Conservation (phyloP, 2,797 vertebrate genomes). For the Syngnathus rostellatus region DNA sequence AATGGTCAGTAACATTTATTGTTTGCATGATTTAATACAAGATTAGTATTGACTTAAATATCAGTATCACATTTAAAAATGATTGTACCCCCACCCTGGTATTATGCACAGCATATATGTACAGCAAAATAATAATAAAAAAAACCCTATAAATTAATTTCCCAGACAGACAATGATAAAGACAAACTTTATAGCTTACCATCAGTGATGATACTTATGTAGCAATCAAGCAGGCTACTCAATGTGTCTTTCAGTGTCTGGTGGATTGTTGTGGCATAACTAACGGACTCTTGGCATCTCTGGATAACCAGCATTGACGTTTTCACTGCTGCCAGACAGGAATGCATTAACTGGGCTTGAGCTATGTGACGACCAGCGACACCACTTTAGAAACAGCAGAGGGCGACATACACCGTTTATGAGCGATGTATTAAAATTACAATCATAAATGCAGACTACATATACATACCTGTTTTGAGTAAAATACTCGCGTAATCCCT, state of each 20-base stretch:
- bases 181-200: conserved; percentile 58
- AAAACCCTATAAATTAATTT: too few relatives aligned
- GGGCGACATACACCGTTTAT: conserved; percentile 30
- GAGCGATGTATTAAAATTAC: neutral
- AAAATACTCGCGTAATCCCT: conserved; percentile 69
- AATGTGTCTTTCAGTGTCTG: conserved; percentile 63
- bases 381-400: conserved; percentile 56
- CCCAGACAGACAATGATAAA: too few relatives aligned
- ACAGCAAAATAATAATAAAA: too few relatives aligned
- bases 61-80: neutral
- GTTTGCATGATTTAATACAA: neutral
- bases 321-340: conserved; percentile 78
- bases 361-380: conserved; percentile 77
- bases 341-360: conserved; percentile 86
- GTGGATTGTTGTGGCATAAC: conserved; percentile 30
- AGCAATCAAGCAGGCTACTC: conserved; percentile 75
- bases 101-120: too few relatives aligned
- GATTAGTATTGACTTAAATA: neutral
- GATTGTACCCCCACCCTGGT: neutral
- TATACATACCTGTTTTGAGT: conserved; percentile 77
- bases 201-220: conserved; percentile 73
- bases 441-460: neutral
- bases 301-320: conserved; percentile 83
- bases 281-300: conserved; percentile 68
- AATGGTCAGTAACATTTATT: neutral